Evolutionary conservation across 2,113 vertebrate species (phyloP).

Genomic region (Macquaria ambigua): DNA sequence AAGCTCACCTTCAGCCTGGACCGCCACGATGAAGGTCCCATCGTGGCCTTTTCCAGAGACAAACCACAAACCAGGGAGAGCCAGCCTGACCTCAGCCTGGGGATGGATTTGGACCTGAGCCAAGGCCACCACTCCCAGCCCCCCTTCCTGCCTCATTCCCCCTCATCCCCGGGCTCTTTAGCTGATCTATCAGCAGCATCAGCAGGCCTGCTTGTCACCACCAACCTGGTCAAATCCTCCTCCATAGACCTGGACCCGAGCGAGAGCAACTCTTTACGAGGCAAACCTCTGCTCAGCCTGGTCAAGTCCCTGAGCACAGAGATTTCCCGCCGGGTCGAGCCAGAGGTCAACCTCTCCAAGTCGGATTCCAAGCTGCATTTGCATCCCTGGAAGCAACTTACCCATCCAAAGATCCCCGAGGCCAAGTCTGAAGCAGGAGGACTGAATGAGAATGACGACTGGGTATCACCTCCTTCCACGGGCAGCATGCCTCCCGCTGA

Average conservation of each 20-base stretch:
- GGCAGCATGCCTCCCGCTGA: conserved; percentile 74
- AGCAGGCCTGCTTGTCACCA: conserved; percentile 62
- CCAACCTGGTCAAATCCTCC: conserved; percentile 91
- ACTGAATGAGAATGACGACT: conserved; percentile 62
- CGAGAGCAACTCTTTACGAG: conserved; percentile 82
- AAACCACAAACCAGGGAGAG: conserved; percentile 39
- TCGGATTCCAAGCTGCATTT: conserved; percentile 86
- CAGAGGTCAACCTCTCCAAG: conserved; percentile 83
- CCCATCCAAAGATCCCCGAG: conserved; percentile 73
- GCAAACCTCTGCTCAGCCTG: conserved; percentile 81
- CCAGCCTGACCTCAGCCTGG: conserved; percentile 50
- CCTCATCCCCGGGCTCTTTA: conserved; percentile 80
- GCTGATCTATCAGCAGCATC: conserved; percentile 74
- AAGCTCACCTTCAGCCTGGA: conserved; percentile 79
- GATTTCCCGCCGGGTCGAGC: conserved; percentile 80
- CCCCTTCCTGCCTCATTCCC: conserved; percentile 57
- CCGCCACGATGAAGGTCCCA: conserved; percentile 65
- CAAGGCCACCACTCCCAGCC: conserved; percentile 51
- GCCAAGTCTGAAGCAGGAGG: conserved; percentile 30
- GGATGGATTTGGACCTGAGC: conserved; percentile 67
- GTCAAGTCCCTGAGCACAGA: conserved; percentile 86
- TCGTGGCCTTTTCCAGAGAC: conserved; percentile 76
- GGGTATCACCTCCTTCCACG: conserved; percentile 73
- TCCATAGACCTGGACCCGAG: conserved; percentile 91
- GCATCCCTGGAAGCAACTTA: conserved; percentile 82